Percentiles rank a stretch among this genome's conserved stretches.
Evolutionary conservation across 2,113 vertebrate genomes (phyloP).

Genomic region (Apus apus): DNA sequence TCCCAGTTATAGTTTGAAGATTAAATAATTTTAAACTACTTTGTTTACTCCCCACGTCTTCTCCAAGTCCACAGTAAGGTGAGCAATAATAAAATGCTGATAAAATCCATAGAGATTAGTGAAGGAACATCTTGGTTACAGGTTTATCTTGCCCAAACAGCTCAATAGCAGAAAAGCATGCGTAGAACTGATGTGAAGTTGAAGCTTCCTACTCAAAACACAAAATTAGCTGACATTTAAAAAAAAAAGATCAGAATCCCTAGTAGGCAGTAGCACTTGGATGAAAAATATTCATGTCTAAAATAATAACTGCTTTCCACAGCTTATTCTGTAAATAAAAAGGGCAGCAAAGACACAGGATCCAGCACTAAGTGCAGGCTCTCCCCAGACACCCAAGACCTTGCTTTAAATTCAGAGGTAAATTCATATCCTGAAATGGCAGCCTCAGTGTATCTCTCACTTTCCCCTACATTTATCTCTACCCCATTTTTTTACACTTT

Average conservation of each 20-base stretch:
- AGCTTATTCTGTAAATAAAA: conserved; percentile 26
- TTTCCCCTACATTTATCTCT: not conserved
- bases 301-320: conserved; percentile 20
- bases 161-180: not conserved
- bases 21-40: not conserved
- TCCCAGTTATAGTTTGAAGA: not conserved
- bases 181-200: conserved; percentile 8
- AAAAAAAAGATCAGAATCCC: not conserved
- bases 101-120: conserved; percentile 50
- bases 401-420: not conserved
- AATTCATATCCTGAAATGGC: not conserved
- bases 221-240: conserved; percentile 19
- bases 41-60: not conserved
- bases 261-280: not conserved
- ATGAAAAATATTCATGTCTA: conserved; percentile 15
- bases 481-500: not conserved
- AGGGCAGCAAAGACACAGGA: not conserved
- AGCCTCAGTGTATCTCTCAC: not conserved
- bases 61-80: not conserved
- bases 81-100: conserved; percentile 36
- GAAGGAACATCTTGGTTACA: not conserved
- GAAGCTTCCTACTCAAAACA: conserved; percentile 57
- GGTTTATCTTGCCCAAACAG: not conserved
- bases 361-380: not conserved
- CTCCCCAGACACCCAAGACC: not conserved